Percentiles rank a stretch among this genome's conserved stretches.
These are phyloP conservation scores for Chelonus insularis DNA, from an alignment of 1,140 invertebrate genomes.

Conservation along the genomic window DNA sequence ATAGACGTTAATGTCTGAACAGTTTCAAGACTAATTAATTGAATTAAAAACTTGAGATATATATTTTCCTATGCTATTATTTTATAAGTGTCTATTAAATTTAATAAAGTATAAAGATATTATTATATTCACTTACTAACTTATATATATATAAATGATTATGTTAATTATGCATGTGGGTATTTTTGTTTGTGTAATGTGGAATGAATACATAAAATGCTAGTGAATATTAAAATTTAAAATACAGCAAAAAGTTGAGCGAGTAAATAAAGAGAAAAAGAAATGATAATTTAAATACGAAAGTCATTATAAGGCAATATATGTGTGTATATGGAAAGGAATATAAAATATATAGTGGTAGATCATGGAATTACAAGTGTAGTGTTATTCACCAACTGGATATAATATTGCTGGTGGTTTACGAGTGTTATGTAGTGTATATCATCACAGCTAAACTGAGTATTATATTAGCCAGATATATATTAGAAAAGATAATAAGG, in stretches of 20 bases:
- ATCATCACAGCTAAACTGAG: constrained; percentile 16
- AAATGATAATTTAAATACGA: too few relatives aligned
- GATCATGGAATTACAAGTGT: constrained; percentile 12
- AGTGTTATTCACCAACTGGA: constrained; percentile 28
- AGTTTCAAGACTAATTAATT: background rate
- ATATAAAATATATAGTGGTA: background rate
- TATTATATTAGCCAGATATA: constrained; percentile 42
- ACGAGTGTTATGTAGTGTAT: constrained; percentile 26
- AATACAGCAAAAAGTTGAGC: too few relatives aligned
- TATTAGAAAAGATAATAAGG: constrained; percentile 29
- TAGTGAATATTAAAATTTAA: too few relatives aligned
- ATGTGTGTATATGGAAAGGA: background rate
- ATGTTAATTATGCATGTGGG: too few relatives aligned
- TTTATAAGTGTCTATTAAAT: too few relatives aligned
- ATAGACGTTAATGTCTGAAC: constrained; percentile 5
- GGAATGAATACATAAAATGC: too few relatives aligned
- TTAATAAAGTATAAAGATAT: too few relatives aligned
- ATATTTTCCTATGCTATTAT: background rate
- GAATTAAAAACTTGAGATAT: background rate
- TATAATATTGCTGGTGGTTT: constrained; percentile 36
- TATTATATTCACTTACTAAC: too few relatives aligned
- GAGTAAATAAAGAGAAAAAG: too few relatives aligned
- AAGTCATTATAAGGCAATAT: too few relatives aligned
- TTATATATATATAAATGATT: too few relatives aligned
- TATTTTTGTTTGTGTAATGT: too few relatives aligned